These are phyloP conservation scores for Chelonia mydas DNA, from an alignment of 2,797 vertebrate species.

Conservation along the genomic window DNA sequence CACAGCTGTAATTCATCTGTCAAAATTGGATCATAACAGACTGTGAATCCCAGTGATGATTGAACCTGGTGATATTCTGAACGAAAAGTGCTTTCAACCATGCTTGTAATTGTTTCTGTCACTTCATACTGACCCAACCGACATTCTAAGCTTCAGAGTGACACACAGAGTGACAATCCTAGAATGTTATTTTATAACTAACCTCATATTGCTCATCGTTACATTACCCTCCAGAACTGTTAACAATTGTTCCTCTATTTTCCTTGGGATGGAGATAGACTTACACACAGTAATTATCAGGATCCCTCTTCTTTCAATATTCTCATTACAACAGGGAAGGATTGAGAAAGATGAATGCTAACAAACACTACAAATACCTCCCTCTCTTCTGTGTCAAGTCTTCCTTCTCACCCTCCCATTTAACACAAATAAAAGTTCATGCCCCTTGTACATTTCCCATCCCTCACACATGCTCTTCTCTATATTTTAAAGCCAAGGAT, in stretches of 20 bases:
- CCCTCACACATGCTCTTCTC: neutral
- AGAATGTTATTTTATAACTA: no score
- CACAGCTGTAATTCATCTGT: no score
- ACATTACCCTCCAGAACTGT: neutral
- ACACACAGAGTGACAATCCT: no score
- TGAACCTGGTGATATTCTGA: no score
- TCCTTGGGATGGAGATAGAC: neutral
- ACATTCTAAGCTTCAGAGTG: no score
- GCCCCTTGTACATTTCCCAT: neutral
- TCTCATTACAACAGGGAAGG: neutral
- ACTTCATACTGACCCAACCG: no score
- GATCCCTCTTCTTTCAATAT: neutral
- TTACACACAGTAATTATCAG: neutral
- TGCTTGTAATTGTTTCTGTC: no score
- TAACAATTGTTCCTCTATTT: conserved; percentile 1
- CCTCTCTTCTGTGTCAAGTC: neutral
- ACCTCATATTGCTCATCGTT: neutral
- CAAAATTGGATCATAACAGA: no score
- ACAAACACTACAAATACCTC: neutral
- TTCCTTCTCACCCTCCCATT: neutral
- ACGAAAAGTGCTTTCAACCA: no score
- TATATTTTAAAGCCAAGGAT: neutral
- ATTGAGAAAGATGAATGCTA: neutral
- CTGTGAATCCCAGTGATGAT: no score
- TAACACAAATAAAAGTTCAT: neutral